A percentile compares a stretch with the other conserved stretches of the same genome.
Evolutionary conservation across 30 jellyfish, hydroid and myxozoan genomes (phyloP).

Genomic region (Hydractinia echinata): DNA sequence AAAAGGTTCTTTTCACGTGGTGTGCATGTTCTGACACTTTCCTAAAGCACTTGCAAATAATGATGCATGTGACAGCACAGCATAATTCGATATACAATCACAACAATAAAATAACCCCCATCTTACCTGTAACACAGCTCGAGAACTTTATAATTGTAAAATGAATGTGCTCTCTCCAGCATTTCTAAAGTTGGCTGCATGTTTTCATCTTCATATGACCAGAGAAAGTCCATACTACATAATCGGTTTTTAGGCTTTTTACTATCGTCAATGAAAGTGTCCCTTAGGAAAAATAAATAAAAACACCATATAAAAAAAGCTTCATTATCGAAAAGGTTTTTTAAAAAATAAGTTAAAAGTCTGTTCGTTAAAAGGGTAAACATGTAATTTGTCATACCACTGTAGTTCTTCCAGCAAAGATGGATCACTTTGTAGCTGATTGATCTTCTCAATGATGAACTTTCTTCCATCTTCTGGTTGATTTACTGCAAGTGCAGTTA

Average conservation of each 20-base stretch:
- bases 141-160: constrained; percentile 49
- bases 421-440: constrained; percentile 36
- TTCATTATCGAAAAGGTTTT: neutral
- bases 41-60: neutral
- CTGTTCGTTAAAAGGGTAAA: neutral
- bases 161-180: constrained; percentile 58
- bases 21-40: too few relatives aligned
- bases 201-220: constrained; percentile 55
- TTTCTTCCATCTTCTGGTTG: constrained; percentile 57
- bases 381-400: constrained; percentile 37
- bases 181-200: constrained; percentile 34
- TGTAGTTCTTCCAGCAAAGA: constrained; percentile 35
- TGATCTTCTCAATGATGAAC: constrained; percentile 50
- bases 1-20: too few relatives aligned
- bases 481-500: constrained; percentile 66
- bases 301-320: neutral
- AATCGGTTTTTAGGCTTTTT: constrained; percentile 41
- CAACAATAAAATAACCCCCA: neutral
- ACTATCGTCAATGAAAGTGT: constrained; percentile 68
- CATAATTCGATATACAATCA: neutral
- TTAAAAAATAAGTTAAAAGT: neutral
- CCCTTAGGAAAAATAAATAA: constrained; percentile 37
- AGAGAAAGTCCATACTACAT: constrained; percentile 41
- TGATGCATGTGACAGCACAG: neutral
- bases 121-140: constrained; percentile 45